Evolutionary conservation across 1,140 invertebrate genomes (phyloP), one percentile per base, ranked within the genome.

Genomic region (Lepidurus packardi): DNA sequence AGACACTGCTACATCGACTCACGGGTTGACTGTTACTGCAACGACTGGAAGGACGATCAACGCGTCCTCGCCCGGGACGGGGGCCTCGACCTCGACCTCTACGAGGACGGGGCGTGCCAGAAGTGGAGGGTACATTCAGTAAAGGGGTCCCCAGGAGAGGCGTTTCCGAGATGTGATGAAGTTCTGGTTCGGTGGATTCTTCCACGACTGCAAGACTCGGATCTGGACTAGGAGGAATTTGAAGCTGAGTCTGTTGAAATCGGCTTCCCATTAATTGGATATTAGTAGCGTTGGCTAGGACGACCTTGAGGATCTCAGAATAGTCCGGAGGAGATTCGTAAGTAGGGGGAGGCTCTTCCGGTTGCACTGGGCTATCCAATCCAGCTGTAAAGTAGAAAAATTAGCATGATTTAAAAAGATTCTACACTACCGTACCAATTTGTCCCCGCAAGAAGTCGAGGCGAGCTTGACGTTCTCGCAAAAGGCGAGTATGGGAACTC

Each of bases 251-350:
- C 1, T n/a, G 9, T 11, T 47, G 16, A 9, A 24, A 21, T 21
- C 43, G 75, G 16, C 25, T 42, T 43, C 24, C 43, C 75, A 45
- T n/a, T 47, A 43, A 47, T 47, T 77, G 43, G 16, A 77, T 21
- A 10, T 43, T 77, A 13, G 43, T 43, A 43, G 65, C 44, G 43
- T 75, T 73, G 13, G 75, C 44, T 21, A 75, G 21, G 45, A 81
- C 86, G 11, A 89, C 80, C 81, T 91, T 91, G 11, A 91, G 87
- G 8, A 91, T 88, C 76, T 91, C 90, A 43, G 91, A 89, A 80
- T 92, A 92, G 77, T 90, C 89, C 0, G 91, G 91, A 0, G 91
- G 91, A 8, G 89, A 88, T 82, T 92, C 91, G 82, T 92, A 92
- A 43, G 87, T 86, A 0, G 91, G 91, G 11, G 91, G 91, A 43